A percentile compares a stretch with the other conserved stretches of the same genome.
These are phyloP conservation scores for Typhlomys cinereus DNA, from an alignment of 2,113 vertebrate species.

Conservation along the genomic window DNA sequence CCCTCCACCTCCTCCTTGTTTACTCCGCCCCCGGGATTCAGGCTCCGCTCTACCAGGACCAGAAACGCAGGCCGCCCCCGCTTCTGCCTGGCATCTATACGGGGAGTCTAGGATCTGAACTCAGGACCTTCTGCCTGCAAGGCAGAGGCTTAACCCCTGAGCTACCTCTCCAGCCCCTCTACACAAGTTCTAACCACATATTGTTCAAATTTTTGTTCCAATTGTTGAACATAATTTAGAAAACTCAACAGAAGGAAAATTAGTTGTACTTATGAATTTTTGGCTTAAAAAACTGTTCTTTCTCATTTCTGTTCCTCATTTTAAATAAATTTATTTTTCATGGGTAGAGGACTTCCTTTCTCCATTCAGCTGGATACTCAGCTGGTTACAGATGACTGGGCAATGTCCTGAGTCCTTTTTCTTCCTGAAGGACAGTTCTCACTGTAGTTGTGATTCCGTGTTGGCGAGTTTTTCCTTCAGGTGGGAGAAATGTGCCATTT, in stretches of 20 bases:
- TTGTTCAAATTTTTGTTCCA: not conserved
- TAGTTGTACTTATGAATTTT: not conserved
- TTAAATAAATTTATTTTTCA: not conserved
- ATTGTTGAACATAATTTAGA: not conserved
- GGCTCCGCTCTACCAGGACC: too few species aligned
- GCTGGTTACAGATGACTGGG: not conserved
- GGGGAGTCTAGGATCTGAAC: too few species aligned
- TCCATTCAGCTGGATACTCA: not conserved
- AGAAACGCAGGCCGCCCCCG: too few species aligned
- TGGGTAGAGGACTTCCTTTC: not conserved
- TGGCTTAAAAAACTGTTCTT: not conserved
- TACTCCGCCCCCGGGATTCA: too few species aligned
- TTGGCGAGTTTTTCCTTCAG: not conserved
- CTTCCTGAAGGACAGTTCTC: not conserved
- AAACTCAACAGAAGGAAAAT: slow-evolving; percentile 5
- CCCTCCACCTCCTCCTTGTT: too few species aligned
- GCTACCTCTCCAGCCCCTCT: too few species aligned
- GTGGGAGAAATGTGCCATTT: not conserved
- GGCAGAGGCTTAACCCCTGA: too few species aligned
- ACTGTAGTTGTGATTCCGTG: not conserved
- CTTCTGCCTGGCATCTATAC: too few species aligned
- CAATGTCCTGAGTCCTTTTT: not conserved
- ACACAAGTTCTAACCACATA: not conserved
- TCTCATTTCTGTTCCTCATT: not conserved
- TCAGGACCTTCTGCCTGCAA: too few species aligned